Percentiles rank a stretch among this genome's conserved stretches.
Evolutionary conservation across 2,888 invertebrate species (phyloP).

Genomic region (Plagodis dolabraria): DNA sequence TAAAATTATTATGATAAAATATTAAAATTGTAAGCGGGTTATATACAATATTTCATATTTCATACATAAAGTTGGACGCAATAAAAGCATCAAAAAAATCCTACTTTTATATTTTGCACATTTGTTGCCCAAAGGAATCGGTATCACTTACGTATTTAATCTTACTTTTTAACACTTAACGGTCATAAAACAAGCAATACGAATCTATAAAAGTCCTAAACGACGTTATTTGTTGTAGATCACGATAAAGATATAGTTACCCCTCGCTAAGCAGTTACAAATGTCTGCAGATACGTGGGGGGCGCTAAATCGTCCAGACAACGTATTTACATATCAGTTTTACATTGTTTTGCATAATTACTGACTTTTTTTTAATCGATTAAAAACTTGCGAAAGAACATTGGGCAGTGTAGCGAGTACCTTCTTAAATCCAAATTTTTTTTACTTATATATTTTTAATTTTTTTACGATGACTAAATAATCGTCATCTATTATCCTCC

Average conservation of each 20-base stretch:
- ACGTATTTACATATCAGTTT: conserved; percentile 76
- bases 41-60: no score
- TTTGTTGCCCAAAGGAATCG: conserved; percentile 1
- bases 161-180: conserved; percentile 42
- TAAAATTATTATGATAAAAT: no score
- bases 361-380: conserved; percentile 21
- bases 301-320: conserved; percentile 79
- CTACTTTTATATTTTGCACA: background rate
- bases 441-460: no score
- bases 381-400: background rate
- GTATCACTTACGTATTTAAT: conserved; percentile 49
- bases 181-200: conserved; percentile 47
- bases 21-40: no score
- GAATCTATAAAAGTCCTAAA: conserved; percentile 61
- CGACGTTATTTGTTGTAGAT: conserved; percentile 62
- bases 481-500: no score
- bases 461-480: background rate
- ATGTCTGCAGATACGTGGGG: conserved; percentile 59
- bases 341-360: conserved; percentile 76
- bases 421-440: background rate
- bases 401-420: background rate
- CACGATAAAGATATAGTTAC: conserved; percentile 57
- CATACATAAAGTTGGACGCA: no score
- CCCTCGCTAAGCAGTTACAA: conserved; percentile 65
- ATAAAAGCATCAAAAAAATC: no score